Evolutionary conservation across 1,140 invertebrate genomes (phyloP).

Genomic region (Trichonephila inaurata): DNA sequence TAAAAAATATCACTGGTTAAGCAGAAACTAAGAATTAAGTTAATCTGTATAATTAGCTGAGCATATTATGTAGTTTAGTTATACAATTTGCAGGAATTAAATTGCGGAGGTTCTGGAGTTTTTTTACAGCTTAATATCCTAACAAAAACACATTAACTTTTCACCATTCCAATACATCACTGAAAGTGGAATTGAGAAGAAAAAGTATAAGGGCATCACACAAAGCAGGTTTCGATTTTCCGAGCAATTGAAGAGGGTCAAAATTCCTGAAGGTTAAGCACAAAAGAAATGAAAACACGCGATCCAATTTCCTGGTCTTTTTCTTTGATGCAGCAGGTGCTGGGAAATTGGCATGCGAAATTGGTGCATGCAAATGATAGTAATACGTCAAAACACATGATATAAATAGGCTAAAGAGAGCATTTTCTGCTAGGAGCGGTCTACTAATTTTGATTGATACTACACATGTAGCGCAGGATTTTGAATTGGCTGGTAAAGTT

Average conservation of each 20-base stretch:
- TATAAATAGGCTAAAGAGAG: conserved; percentile 55
- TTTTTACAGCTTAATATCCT: no score
- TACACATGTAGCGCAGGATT: not conserved
- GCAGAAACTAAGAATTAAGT: no score
- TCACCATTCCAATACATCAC: no score
- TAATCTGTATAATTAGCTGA: no score
- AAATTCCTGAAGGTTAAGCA: not conserved
- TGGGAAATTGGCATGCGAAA: conserved; percentile 17
- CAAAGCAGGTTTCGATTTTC: not conserved
- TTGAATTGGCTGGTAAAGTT: not conserved
- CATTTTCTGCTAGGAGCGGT: conserved; percentile 48
- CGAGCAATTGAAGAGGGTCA: conserved; percentile 6
- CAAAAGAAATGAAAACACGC: not conserved
- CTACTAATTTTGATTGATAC: conserved; percentile 66
- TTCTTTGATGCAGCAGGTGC: not conserved
- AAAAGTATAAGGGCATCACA: not conserved
- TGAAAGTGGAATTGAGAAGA: not conserved
- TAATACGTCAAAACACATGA: conserved; percentile 65
- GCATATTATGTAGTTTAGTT: no score
- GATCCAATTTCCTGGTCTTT: conserved; percentile 53
- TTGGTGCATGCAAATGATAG: conserved; percentile 62
- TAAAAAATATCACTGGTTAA: no score
- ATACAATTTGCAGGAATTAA: no score
- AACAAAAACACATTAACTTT: no score
- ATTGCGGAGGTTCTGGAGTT: no score